phyloP scores from a whole-genome alignment of 1,140 invertebrate genomes.

The Acromyrmex heyeri region DNA sequence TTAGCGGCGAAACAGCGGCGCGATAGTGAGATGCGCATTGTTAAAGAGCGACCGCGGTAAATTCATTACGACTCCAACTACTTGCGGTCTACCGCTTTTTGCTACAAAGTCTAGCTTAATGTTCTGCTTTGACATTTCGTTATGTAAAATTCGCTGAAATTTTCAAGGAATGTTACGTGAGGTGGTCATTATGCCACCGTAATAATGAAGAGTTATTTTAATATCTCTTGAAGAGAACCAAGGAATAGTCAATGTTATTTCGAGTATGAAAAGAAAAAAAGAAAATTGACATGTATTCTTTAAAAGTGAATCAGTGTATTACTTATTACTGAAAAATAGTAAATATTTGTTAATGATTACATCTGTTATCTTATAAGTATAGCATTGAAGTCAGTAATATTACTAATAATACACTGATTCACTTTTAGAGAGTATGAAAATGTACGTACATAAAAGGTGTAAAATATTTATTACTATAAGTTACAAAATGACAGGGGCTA shows the following conservation, averaged over 20 bases:
- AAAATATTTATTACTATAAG: not conserved
- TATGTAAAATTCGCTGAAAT: constrained; percentile 33
- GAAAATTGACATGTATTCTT: not conserved
- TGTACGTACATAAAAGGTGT: not conserved
- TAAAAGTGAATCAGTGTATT: too few relatives aligned
- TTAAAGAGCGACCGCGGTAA: constrained; percentile 72
- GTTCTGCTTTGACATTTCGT: constrained; percentile 38
- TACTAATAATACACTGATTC: too few relatives aligned
- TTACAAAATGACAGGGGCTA: not conserved
- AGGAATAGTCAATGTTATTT: not conserved
- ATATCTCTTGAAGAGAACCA: not conserved
- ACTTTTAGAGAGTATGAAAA: too few relatives aligned
- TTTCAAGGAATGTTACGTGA: not conserved
- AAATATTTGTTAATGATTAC: too few relatives aligned
- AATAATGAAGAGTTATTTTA: constrained; percentile 8
- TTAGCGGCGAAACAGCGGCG: constrained; percentile 66
- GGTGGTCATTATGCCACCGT: constrained; percentile 1
- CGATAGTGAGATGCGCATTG: constrained; percentile 71
- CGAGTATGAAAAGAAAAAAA: not conserved
- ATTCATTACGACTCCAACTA: constrained; percentile 71
- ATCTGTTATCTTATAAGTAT: too few relatives aligned
- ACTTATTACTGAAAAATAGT: too few relatives aligned
- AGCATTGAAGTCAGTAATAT: too few relatives aligned
- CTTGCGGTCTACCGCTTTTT: constrained; percentile 52
- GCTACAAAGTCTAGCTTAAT: constrained; percentile 15